Evolutionary conservation across 2,797 vertebrate species (phyloP).

Genomic region (Sebastes ruberrimus): DNA sequence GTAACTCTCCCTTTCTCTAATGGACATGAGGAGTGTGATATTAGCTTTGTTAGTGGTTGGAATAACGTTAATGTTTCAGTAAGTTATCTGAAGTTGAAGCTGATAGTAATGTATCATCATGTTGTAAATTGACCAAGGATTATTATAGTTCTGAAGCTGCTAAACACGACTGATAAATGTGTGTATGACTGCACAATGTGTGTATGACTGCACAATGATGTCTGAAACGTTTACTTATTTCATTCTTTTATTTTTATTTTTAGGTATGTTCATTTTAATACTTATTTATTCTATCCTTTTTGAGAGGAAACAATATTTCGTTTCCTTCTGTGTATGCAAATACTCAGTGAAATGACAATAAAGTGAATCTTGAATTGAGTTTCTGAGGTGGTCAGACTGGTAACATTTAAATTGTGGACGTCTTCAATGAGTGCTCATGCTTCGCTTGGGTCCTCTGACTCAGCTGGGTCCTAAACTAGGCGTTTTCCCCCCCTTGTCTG

Average conservation of each 20-base stretch:
- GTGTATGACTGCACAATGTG: too few relatives aligned
- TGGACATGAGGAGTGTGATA: background rate
- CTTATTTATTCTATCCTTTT: too few relatives aligned
- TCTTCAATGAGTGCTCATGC: constrained; percentile 9
- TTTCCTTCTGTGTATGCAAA: too few relatives aligned
- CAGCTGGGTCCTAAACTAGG: constrained; percentile 47
- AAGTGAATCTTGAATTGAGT: background rate
- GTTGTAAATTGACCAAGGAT: background rate
- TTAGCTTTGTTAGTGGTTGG: background rate
- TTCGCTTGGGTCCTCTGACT: constrained; percentile 42
- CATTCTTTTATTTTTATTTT: too few relatives aligned
- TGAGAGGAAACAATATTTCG: too few relatives aligned
- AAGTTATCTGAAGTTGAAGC: constrained; percentile 12
- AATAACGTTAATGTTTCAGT: background rate
- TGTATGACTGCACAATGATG: too few relatives aligned
- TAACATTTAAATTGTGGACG: background rate
- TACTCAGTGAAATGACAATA: too few relatives aligned
- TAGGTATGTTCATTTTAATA: too few relatives aligned
- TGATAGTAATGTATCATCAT: background rate
- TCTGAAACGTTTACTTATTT: too few relatives aligned
- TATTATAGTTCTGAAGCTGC: background rate
- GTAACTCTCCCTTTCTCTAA: background rate
- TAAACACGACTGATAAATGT: too few relatives aligned
- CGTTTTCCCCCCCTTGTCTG: constrained; percentile 37
- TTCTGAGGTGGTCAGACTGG: background rate